Conservation (phyloP, 2,797 vertebrate genomes). For the Phataginus tricuspis region DNA sequence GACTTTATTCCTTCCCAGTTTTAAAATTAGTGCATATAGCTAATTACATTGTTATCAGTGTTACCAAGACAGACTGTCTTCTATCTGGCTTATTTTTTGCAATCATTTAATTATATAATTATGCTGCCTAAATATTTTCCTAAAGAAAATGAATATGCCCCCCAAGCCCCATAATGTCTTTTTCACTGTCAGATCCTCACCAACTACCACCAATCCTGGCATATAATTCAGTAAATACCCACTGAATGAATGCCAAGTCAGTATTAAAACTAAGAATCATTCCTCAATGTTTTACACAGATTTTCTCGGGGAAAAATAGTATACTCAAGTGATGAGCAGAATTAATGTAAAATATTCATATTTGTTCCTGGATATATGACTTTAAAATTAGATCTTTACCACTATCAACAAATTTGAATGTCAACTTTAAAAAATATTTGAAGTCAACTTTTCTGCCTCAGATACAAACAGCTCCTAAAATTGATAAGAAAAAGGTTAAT, state of each 20-base stretch:
- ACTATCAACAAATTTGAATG: background rate
- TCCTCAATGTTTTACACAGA: background rate
- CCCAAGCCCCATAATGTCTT: background rate
- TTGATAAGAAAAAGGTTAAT: background rate
- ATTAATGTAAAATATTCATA: constrained; percentile 23
- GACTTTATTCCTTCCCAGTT: background rate
- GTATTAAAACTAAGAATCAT: background rate
- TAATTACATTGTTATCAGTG: background rate
- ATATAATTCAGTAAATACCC: background rate
- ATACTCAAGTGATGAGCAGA: background rate
- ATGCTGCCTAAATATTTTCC: background rate
- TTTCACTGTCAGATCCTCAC: background rate
- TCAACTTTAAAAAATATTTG: background rate
- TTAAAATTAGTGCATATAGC: background rate
- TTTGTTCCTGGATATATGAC: background rate
- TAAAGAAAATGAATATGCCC: background rate
- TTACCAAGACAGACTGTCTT: background rate
- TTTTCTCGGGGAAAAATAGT: background rate
- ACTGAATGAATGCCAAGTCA: background rate
- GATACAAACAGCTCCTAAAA: background rate
- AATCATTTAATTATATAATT: background rate
- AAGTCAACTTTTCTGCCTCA: background rate
- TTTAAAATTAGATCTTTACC: constrained; percentile 48
- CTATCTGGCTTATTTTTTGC: background rate
- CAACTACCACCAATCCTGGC: background rate